phyloP scores from a whole-genome alignment of 2,113 vertebrate species.

The Pelmatolapia mariae region DNA sequence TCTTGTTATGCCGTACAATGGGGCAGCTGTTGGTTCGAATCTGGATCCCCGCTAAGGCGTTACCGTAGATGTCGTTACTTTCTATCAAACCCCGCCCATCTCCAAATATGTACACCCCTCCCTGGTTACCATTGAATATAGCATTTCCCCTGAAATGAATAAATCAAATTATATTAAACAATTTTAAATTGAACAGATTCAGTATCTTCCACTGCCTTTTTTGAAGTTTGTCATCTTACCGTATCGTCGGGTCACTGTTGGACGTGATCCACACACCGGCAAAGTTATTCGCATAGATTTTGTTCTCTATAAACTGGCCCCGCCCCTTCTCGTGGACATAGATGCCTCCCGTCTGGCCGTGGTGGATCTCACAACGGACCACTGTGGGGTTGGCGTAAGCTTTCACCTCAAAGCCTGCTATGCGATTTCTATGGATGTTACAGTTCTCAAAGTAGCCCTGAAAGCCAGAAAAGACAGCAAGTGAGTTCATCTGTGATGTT shows the following conservation, averaged over 20 bases:
- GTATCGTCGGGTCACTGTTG: constrained; percentile 99
- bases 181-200: neutral
- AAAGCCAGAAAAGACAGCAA: neutral
- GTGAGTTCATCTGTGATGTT: neutral
- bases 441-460: constrained; percentile 75
- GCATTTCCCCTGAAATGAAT: constrained; percentile 85
- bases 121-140: constrained; percentile 99
- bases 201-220: neutral
- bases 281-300: constrained; percentile 99
- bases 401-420: constrained; percentile 98
- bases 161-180: neutral
- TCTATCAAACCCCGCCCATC: constrained; percentile 99
- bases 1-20: constrained; percentile 99
- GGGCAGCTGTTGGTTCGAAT: constrained; percentile 99
- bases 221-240: constrained; percentile 63
- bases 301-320: constrained; percentile 99
- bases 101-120: constrained; percentile 98
- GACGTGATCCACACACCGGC: constrained; percentile 99
- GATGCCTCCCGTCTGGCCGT: constrained; percentile 97
- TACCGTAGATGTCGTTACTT: constrained; percentile 99
- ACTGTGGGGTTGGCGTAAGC: constrained; percentile 98
- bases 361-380: constrained; percentile 97
- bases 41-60: constrained; percentile 97
- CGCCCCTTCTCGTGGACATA: constrained; percentile 98
- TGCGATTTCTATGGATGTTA: constrained; percentile 94